Percentiles rank a stretch among this genome's conserved stretches.
These are phyloP conservation scores for Machimus rusticus DNA, from an alignment of 2,888 invertebrate species.

Conservation along the genomic window DNA sequence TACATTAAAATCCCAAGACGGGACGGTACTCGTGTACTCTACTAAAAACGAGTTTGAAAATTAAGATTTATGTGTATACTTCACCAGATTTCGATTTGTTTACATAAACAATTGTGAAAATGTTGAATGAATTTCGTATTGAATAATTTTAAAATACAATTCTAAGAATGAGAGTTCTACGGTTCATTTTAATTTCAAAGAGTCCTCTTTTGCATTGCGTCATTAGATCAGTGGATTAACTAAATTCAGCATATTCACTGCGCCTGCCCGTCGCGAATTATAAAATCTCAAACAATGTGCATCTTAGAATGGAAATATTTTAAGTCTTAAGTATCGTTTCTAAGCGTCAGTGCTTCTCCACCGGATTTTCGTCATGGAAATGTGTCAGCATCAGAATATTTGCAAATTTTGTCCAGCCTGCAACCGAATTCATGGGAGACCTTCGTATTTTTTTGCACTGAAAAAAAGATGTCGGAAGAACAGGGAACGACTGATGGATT, in stretches of 20 bases:
- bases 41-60: not conserved
- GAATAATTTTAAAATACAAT: not conserved
- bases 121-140: not conserved
- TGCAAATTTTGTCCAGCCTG: slow-evolving; percentile 4
- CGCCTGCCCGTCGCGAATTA: not conserved
- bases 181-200: not conserved
- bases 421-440: not conserved
- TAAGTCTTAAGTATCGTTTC: not conserved
- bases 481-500: not conserved
- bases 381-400: slow-evolving; percentile 17
- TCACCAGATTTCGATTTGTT: not conserved
- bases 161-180: not conserved
- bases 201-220: not conserved
- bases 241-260: not conserved
- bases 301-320: not conserved
- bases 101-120: not conserved
- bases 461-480: not conserved
- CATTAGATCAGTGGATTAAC: not conserved
- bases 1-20: not conserved
- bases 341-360: not conserved
- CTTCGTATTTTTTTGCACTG: not conserved
- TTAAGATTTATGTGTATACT: not conserved
- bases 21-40: not conserved
- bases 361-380: not conserved
- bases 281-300: not conserved